Evolutionary conservation across 53 echinoderm and acorn worm genomes (phyloP), one percentile per base, ranked within the genome.

Genomic region (Apostichopus leukothele): DNA sequence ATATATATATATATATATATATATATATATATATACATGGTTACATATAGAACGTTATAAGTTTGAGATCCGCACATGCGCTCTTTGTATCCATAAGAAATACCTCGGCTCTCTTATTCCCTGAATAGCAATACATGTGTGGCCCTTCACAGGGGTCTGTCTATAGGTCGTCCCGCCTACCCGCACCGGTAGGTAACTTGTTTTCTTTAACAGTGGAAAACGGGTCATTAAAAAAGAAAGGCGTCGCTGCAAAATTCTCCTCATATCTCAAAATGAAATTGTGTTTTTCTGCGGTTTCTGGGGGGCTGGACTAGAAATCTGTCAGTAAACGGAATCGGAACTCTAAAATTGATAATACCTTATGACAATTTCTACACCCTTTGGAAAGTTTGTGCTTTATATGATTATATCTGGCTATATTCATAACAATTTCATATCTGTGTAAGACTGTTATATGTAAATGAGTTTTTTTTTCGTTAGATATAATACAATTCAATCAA

Each of bases 151-250:
- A 16, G 81, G 81, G 55, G 81, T 6, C 23, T 18, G 81, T 81
- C 81, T 54, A 21, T 23, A 23, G 81, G 55, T 54, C 22, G 55
- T 19, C 81, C 59, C 54, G 18, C 55, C 54, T 57, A 54, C 81
- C 21, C 51, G 13, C 23, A 54, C 55, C 22, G 81, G 81, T 81
- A 22, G 59, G 81, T 57, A 22, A 57, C 81, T 55, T 81, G 53
- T 81, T 81, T 81, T 81, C 55, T 81, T 81, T 18, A 81, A 81
- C 81, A 81, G 81, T 81, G 81, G 81, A 81, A 81, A 81, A 81
- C 57, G 59, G 81, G 81, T 81, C 81, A 81, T 81, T 80, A 80
- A 20, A 81, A 81, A 54, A 23, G 21, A 22, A 81, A 16, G 55
- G 81, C 81, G 81, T 57, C 81, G 23, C 23, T 59, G 23, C 59